Base-by-base conservation (phyloP, 2,113 vertebrate species). In the Hoplias malabaricus region DNA sequence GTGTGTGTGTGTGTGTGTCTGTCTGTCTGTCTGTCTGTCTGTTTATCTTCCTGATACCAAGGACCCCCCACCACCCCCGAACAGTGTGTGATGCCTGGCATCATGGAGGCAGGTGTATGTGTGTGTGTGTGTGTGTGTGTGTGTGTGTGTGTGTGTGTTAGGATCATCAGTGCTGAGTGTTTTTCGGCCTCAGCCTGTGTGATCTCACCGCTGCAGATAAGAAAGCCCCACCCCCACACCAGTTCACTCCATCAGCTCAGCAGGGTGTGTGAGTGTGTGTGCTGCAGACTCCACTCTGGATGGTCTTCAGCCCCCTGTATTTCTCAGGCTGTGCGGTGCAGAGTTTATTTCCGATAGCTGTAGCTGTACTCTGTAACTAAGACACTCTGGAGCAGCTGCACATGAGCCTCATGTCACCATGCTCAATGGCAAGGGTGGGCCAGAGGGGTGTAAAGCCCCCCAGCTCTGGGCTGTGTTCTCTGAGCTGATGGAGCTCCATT, bases 111-210 rank as follows among this genome's bases (percentile, higher is more conserved):
- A 63, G 59, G 31, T 33, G 36, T 38, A 8, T 23, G 43, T 33
- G 27, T 61, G 29, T 19, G 38, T 36, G 33, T 54, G 14, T 38
- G 27, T 5, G 4, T 25, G 43, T 66, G 31, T 66, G 19, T 27
- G 42, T 61, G 42, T 69, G 71, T 83, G 88, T 90, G 87, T 89
- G 84, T 81, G 78, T 86, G 87, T 63, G 87, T 91, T 87, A 88
- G 89, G 88, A 90, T 89, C 88, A 88, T 88, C 85, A 87, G 82
- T 80, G 87, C 85, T 85, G 83, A 85, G 82, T 85, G 83, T 83
- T 85, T 82, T 75, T 71, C 86, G 70, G 84, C 84, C 89, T 90
- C 88, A 87, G 86, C 86, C 85, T 78, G 85, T 83, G 56, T 75
- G 73, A 84, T 77, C 84, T 81, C 59, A 66, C 66, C 19, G 71